Evolutionary conservation across 2,113 vertebrate species (phyloP).

Genomic region (Hepsetus odoe): DNA sequence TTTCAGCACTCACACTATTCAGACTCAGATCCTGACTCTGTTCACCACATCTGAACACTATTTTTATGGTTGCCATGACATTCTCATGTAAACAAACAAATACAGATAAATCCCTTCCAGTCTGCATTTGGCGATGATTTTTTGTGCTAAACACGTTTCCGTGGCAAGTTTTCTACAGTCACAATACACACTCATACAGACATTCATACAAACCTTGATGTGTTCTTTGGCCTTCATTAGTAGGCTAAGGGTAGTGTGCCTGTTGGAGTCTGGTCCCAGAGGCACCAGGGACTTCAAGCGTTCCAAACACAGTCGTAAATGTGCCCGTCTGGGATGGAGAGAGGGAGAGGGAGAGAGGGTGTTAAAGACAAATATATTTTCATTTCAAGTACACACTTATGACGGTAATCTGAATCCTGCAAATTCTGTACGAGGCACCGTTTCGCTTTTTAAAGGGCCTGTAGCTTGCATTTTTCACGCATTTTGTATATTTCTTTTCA

Average conservation of each 20-base stretch:
- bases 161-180: no score
- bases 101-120: no score
- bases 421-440: background rate
- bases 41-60: no score
- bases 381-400: slow-evolving; percentile 27
- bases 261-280: slow-evolving; percentile 83
- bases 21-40: no score
- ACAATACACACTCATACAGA: background rate
- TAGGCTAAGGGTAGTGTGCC: slow-evolving; percentile 92
- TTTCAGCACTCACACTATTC: background rate
- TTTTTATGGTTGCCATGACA: no score
- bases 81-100: no score
- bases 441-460: background rate
- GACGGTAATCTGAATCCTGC: background rate
- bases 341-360: slow-evolving; percentile 9
- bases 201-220: slow-evolving; percentile 83
- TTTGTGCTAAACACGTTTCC: no score
- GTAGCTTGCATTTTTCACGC: no score
- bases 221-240: slow-evolving; percentile 91
- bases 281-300: slow-evolving; percentile 92
- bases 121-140: no score
- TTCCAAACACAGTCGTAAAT: slow-evolving; percentile 91
- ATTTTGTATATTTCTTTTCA: no score
- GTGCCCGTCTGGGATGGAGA: slow-evolving; percentile 80
- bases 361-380: slow-evolving; percentile 1